Evolutionary conservation across 2,888 invertebrate genomes (phyloP).

Genomic region (Ametastegia equiseti): DNA sequence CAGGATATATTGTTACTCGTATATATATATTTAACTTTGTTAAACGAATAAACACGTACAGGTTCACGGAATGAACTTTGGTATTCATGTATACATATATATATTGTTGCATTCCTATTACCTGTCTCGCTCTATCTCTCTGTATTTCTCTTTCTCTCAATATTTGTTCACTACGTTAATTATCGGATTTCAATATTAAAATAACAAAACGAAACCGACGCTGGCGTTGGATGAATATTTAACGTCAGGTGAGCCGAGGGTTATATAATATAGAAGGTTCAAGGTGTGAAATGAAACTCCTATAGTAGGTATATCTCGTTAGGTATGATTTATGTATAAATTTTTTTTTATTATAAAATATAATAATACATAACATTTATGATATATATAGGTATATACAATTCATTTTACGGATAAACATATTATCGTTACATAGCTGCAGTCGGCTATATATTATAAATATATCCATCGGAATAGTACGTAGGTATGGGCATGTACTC

Average conservation of each 20-base stretch:
- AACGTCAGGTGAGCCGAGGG: neutral
- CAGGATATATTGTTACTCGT: neutral
- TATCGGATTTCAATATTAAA: conserved; percentile 10
- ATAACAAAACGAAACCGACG: neutral
- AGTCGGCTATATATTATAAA: conserved; percentile 3
- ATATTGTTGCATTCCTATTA: conserved; percentile 10
- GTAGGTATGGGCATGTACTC: conserved; percentile 6
- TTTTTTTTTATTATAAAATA: conserved; percentile 68
- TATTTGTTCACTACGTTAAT: neutral
- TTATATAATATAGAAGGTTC: neutral
- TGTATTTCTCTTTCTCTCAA: too few relatives aligned
- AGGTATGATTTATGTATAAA: conserved; percentile 37
- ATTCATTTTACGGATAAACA: conserved; percentile 43
- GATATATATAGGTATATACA: conserved; percentile 48
- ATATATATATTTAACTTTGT: neutral
- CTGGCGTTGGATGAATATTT: neutral
- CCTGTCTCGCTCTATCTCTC: neutral
- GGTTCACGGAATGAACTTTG: neutral
- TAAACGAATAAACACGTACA: neutral
- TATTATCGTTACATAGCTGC: conserved; percentile 45
- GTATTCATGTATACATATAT: neutral
- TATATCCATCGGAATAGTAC: conserved; percentile 35
- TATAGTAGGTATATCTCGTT: too few relatives aligned
- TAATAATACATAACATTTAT: conserved; percentile 68
- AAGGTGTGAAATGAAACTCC: neutral